These are phyloP conservation scores for Luehdorfia chinensis DNA, from an alignment of 1,140 invertebrate genomes.

Conservation along the genomic window DNA sequence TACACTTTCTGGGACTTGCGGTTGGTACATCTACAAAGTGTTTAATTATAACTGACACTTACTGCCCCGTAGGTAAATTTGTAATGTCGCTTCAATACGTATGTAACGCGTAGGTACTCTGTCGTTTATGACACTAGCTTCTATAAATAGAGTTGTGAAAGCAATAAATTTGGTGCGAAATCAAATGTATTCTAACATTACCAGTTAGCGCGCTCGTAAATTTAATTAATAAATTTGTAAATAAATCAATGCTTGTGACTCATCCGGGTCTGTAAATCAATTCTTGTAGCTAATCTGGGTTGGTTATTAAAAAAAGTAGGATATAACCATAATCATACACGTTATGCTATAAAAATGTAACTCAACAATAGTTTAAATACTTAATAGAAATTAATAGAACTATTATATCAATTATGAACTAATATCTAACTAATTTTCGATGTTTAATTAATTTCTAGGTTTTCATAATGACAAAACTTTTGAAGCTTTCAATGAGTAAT, in stretches of 20 bases:
- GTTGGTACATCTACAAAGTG: slow-evolving; percentile 26
- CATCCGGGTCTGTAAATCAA: slow-evolving; percentile 3
- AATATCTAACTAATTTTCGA: too few species aligned
- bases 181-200: neutral
- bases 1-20: slow-evolving; percentile 34
- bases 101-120: neutral
- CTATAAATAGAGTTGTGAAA: neutral
- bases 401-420: too few species aligned
- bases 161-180: slow-evolving; percentile 1
- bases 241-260: neutral
- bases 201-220: neutral
- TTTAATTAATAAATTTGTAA: neutral
- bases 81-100: neutral
- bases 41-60: slow-evolving; percentile 33
- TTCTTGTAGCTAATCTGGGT: too few species aligned
- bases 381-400: too few species aligned
- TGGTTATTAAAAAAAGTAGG: too few species aligned
- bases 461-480: too few species aligned
- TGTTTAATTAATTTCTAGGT: too few species aligned
- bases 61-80: neutral
- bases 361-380: too few species aligned
- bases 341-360: too few species aligned
- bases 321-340: too few species aligned
- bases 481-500: too few species aligned
- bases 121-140: neutral